Percentiles rank a stretch among this genome's conserved stretches.
Conservation (phyloP, 2,888 invertebrate genomes). For the Pachydiplax longipennis region DNA sequence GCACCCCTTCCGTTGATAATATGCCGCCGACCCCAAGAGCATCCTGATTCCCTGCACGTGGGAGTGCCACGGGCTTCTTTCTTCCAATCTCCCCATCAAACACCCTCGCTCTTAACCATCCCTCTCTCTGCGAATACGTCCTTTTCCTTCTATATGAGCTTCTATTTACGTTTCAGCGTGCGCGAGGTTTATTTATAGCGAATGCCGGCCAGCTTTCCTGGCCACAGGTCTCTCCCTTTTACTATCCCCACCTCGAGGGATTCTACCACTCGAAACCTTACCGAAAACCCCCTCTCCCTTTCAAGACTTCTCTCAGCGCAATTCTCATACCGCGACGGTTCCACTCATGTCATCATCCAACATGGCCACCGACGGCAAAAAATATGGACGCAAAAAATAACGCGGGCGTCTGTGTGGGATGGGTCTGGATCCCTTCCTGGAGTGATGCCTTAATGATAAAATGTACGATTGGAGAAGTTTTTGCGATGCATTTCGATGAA, state of each 20-base stretch:
- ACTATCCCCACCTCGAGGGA: neutral
- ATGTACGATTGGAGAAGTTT: too few species aligned
- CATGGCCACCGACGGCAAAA: neutral
- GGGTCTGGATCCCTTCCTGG: too few species aligned
- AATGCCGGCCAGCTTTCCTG: slow-evolving; percentile 39
- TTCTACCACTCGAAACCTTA: neutral
- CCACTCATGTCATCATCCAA: neutral
- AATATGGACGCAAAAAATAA: too few species aligned
- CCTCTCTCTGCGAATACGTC: slow-evolving; percentile 33
- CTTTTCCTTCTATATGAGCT: slow-evolving; percentile 36
- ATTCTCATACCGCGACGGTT: neutral
- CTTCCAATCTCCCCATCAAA: neutral
- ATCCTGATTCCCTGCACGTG: neutral
- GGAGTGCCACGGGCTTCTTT: neutral
- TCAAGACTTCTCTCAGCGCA: neutral
- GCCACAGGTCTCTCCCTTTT: slow-evolving; percentile 13
- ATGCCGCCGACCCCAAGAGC: neutral
- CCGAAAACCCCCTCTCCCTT: neutral
- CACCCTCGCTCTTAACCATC: neutral
- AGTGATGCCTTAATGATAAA: too few species aligned
- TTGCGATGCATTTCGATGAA: too few species aligned
- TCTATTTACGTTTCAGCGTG: slow-evolving; percentile 43
- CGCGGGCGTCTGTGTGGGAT: too few species aligned
- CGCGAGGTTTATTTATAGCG: slow-evolving; percentile 40
- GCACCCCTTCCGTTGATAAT: neutral